Evolutionary conservation across 2,797 vertebrate genomes (phyloP), one percentile per base, ranked within the genome.

Genomic region (Craterocephalus amniculus): DNA sequence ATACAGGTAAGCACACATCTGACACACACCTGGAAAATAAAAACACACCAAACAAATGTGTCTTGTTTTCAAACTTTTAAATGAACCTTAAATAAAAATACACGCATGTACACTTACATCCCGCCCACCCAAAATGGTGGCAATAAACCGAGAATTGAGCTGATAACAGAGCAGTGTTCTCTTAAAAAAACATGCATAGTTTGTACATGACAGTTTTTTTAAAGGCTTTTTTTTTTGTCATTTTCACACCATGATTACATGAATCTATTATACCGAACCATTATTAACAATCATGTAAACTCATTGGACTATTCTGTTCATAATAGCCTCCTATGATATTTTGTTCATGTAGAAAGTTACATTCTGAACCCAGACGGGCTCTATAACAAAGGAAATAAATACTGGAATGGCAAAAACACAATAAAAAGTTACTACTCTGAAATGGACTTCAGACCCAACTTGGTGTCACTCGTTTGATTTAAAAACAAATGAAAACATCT

Each of bases 141-240:
- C 70, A 86, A 80, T 87, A 90, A 88, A 87, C 77, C 66, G 63
- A 85, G 66, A n/a, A 90, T 72, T 77, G 63, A 81, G 89, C 84
- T 32, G 83, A 85, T 71, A 72, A 89, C 67, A 66, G 64, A 79
- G 87, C 80, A 83, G 86, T 91, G 84, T 82, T 81, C 76, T 83
- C 72, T 82, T 76, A 90, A 84, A 90, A 88, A 89, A 87, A 90
- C 92, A 94, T 94, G 93, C 93, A 94, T 94, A 94, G 93, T 89
- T 94, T 71, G 87, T 86, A 91, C 79, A 89, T 90, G 79, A 81
- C 84, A 74, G 83, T 78, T 58, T 83, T 77, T 56, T 51, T 63
- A 75, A 72, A 71, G 10, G 58, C 70, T 77, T 52, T 76, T 72
- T 38, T 27, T 40, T 57, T 35, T 76, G 55, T 76, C 82, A n/a